Percentiles rank a stretch among this genome's conserved stretches.
Conservation (phyloP, 2,888 invertebrate species). For the Steromphala cineraria region DNA sequence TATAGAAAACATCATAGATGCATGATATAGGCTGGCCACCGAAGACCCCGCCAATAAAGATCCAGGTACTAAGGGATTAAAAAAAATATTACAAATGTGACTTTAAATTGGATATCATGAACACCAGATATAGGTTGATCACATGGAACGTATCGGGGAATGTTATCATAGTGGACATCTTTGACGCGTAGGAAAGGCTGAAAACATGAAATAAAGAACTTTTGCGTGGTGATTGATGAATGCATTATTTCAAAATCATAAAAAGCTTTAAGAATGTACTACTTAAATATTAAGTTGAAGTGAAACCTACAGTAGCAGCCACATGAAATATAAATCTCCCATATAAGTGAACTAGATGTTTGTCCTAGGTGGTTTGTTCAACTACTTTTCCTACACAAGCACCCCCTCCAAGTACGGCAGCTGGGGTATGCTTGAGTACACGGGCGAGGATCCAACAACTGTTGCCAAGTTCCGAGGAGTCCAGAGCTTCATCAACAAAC, state of each 20-base stretch:
- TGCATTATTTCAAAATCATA: too few species aligned
- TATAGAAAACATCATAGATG: constrained; percentile 41
- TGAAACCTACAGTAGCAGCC: too few species aligned
- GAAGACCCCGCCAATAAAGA: constrained; percentile 35
- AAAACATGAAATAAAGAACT: too few species aligned
- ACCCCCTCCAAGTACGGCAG: constrained; percentile 54
- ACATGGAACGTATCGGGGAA: neutral
- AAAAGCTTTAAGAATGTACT: too few species aligned
- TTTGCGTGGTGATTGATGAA: too few species aligned
- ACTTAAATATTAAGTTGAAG: too few species aligned
- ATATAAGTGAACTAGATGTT: too few species aligned
- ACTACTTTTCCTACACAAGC: constrained; percentile 55
- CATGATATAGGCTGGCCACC: constrained; percentile 43
- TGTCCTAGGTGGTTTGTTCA: constrained; percentile 54
- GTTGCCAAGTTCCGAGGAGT: constrained; percentile 57
- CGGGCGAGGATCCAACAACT: constrained; percentile 49
- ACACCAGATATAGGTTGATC: too few species aligned
- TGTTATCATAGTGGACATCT: neutral
- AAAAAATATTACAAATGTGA: too few species aligned
- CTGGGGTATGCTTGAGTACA: constrained; percentile 61
- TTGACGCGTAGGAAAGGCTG: too few species aligned
- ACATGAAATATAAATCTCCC: too few species aligned
- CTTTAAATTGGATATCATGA: too few species aligned
- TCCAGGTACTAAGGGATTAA: constrained; percentile 38
- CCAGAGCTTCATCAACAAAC: constrained; percentile 44